A percentile compares a stretch with the other conserved stretches of the same genome.
phyloP scores from a whole-genome alignment of 1,140 invertebrate genomes.

The Antheraea mylitta region DNA sequence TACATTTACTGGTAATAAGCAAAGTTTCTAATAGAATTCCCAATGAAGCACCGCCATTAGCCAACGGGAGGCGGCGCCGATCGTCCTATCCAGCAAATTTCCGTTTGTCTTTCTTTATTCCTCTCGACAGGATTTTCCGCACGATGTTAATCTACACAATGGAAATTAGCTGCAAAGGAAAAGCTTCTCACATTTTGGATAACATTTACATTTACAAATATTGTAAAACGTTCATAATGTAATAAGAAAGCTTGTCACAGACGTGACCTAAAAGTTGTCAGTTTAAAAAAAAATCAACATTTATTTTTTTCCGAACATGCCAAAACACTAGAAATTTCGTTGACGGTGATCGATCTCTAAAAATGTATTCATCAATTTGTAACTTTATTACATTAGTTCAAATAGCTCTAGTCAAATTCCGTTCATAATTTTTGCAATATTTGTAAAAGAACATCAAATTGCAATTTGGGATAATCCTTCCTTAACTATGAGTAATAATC shows the following conservation, averaged over 20 bases:
- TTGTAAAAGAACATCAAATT: neutral
- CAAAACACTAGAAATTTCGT: conserved; percentile 12
- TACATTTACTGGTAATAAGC: conserved; percentile 15
- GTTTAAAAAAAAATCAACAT: conserved; percentile 10
- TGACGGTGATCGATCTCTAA: neutral
- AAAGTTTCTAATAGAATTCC: conserved; percentile 16
- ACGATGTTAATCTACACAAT: conserved; percentile 32
- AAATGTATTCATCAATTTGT: conserved; percentile 12
- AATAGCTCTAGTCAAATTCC: neutral
- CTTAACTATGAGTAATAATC: too few species aligned
- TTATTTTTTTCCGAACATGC: conserved; percentile 1
- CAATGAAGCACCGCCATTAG: conserved; percentile 16
- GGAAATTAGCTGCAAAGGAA: conserved; percentile 28
- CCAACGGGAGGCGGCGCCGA: conserved; percentile 16
- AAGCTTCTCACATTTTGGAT: conserved; percentile 12
- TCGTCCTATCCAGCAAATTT: conserved; percentile 12
- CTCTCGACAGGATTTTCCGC: conserved; percentile 26
- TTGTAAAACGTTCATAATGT: conserved; percentile 6
- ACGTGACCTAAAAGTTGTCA: conserved; percentile 16
- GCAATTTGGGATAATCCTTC: too few species aligned
- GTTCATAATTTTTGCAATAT: neutral
- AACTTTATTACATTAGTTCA: neutral
- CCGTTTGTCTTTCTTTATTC: conserved; percentile 22
- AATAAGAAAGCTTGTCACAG: conserved; percentile 11
- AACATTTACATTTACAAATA: conserved; percentile 22